Evolutionary conservation across 2,113 vertebrate genomes (phyloP).

Genomic region (Notothenia coriiceps): DNA sequence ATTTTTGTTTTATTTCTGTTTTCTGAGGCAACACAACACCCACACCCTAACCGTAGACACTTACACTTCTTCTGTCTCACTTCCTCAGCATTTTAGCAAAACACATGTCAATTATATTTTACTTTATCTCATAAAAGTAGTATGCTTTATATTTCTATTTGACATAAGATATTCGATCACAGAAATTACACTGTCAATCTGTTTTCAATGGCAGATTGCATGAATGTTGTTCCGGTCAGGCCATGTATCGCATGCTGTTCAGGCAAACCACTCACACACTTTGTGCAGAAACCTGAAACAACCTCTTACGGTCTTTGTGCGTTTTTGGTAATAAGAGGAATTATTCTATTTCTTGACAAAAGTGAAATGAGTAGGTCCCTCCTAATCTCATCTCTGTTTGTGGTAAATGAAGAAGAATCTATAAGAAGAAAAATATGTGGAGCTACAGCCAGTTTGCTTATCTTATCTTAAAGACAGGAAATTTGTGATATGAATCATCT

Average conservation of each 20-base stretch:
- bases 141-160: background rate
- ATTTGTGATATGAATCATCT: background rate
- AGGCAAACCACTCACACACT: background rate
- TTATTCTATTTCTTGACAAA: background rate
- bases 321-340: background rate
- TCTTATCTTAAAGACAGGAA: background rate
- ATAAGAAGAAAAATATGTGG: background rate
- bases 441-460: background rate
- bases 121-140: background rate
- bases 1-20: constrained; percentile 53
- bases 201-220: background rate
- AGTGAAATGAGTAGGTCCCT: background rate
- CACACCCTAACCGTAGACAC: background rate
- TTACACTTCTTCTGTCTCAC: background rate
- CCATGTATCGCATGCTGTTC: background rate
- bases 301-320: background rate
- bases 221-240: background rate
- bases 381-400: background rate
- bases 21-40: constrained; percentile 16
- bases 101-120: background rate
- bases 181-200: background rate
- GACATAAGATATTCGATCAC: too few relatives aligned
- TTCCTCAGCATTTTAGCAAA: constrained; percentile 29
- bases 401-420: background rate
- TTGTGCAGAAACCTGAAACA: background rate